phyloP scores from a whole-genome alignment of 2,888 invertebrate species.

The Pristionchus exspectatus region DNA sequence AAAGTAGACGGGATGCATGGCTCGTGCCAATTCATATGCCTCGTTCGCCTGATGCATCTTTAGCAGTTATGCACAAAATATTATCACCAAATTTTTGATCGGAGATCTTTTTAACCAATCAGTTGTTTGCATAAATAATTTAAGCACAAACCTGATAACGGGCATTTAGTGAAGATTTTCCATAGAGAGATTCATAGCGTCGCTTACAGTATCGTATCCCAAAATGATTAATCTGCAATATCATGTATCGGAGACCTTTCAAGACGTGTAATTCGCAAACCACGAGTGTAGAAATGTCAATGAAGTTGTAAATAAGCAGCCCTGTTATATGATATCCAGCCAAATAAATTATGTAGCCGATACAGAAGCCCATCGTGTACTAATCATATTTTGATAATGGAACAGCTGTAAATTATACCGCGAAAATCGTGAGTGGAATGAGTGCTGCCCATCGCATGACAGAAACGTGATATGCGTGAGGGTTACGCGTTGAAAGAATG shows the following conservation, averaged over 20 bases:
- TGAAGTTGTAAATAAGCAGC: not conserved
- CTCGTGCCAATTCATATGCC: not conserved
- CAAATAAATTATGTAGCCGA: not conserved
- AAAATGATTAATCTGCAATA: not conserved
- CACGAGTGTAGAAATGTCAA: not conserved
- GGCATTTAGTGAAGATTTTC: not conserved
- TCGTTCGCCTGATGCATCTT: too few relatives aligned
- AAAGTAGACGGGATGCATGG: not conserved
- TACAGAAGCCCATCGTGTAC: not conserved
- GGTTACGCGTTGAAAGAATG: not conserved
- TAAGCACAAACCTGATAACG: not conserved
- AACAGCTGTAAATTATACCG: not conserved
- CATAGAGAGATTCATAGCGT: not conserved
- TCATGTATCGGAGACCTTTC: too few relatives aligned
- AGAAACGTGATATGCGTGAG: not conserved
- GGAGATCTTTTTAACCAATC: too few relatives aligned
- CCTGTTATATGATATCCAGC: not conserved
- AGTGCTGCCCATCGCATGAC: not conserved
- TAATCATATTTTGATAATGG: not conserved
- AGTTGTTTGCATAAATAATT: too few relatives aligned
- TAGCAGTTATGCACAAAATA: too few relatives aligned
- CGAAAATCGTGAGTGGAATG: not conserved
- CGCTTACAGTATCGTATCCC: not conserved
- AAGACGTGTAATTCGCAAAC: not conserved
- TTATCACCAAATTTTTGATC: not conserved